Evolutionary conservation across 2,113 vertebrate species (phyloP), one percentile per base, ranked within the genome.

Genomic region (Nothoprocta perdicaria): DNA sequence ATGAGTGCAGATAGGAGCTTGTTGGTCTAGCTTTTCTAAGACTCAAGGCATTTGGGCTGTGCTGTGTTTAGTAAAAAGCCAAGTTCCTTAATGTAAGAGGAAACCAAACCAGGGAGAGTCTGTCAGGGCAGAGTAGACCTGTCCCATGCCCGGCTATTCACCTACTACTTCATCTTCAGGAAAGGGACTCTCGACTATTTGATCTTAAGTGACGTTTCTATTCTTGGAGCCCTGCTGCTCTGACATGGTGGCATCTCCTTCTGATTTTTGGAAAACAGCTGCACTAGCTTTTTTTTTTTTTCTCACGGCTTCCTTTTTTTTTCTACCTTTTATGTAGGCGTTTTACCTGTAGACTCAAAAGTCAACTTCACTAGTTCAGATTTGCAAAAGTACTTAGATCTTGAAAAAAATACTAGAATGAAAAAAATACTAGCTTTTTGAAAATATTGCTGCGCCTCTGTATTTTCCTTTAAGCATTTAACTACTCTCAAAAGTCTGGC

Each of bases 401-500:
- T 6, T 12, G 19, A 55, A 85, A 80, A 67, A 66, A 40, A 43
- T 43, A 43, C 41, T 43, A 43, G 41, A 43, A 43, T 43, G 11
- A 43, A 43, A 43, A 13, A 38, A 38, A 38, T 38, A 38, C 35
- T 38, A 38, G 19, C 19, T 23, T 68, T 86, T 81, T 86, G 62
- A 79, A 95, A 88, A 84, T 22, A 57, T 43, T 61, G 23, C 4
- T 17, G 35, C 4, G 24, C 1, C 41, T 43, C 35, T 29, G 9
- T 29, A 35, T 83, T 84, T 53, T 63, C 52, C 19, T 91, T 24
- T 24, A 91, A 86, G 57, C n/a, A 43, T 92, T 93, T 84, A 87
- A 91, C 45, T 93, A 48, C 48, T 50, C 45, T 65, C 86, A 73
- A 55, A 74, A 74, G 76, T 83, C 84, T 89, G 85, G 79, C 77